Evolutionary conservation across 64 coral and sea anemone species (phyloP), one percentile per base, ranked within the genome.

Genomic region (Astreopora myriophthalma): DNA sequence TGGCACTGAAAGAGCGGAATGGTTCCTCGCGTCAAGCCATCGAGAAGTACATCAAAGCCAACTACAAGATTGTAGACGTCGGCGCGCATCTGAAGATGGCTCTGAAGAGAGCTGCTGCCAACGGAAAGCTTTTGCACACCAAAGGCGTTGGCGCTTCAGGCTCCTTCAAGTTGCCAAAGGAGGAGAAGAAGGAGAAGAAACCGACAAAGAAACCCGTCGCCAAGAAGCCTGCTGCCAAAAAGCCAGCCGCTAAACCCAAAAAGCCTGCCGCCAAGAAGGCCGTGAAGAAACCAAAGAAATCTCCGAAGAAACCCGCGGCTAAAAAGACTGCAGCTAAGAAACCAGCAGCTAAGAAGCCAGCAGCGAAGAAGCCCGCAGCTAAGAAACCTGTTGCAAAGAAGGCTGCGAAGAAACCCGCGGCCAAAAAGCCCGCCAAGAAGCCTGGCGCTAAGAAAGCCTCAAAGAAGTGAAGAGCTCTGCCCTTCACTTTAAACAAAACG

Each of bases 11-110:
- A 51, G 44, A 80, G 25, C 76, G 76, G 11, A 80, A 48, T 25
- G 76, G 76, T 44, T 80, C 76, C 11, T 80, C 76, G 11, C 76
- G 76, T 2, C 76, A 80, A 51, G 76, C 76, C 76, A 80, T 80
- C 76, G 76, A 42, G 10, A 80, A 80, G 46, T 80, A 80, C 44
- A 80, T 80, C 44, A 80, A 80, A 51, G 76, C 35, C 34, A 80
- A 80, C 76, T 80, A 80, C 76, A 80, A 38, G 76, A 38, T 80
- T 39, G 76, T 20, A 20, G 44, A 80, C 7, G 34, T 38, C 2
- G 76, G 44, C 25, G 2, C 46, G 5, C 44, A 49, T 24, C 13
- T 80, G 7, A 80, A 49, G n/a, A 39, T 38, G 44, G 76, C 76
- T 27, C 76, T 80, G 34, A 80, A 80, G 34, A 39, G 44, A 27